Evolutionary conservation across 1,140 invertebrate species (phyloP).

Genomic region (Metaphire vulgaris): DNA sequence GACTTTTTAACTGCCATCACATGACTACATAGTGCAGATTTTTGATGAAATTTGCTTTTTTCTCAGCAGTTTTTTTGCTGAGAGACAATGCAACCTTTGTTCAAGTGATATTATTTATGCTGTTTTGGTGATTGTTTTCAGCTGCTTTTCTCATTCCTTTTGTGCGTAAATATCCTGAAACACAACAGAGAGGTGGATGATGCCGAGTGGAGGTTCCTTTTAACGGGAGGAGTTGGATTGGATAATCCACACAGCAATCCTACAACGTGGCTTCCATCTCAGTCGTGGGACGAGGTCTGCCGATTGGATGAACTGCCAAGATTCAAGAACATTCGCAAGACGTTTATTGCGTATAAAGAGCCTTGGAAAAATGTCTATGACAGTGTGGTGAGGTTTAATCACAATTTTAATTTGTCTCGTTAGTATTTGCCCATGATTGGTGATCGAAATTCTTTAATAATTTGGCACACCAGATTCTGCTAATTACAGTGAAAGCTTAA

Average conservation of each 20-base stretch:
- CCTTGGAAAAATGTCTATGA: slow-evolving; percentile 70
- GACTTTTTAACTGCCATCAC: too few relatives aligned
- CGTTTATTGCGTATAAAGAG: slow-evolving; percentile 54
- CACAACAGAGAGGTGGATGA: slow-evolving; percentile 60
- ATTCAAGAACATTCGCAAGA: slow-evolving; percentile 56
- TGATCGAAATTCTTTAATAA: slow-evolving; percentile 26
- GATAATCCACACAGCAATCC: slow-evolving; percentile 68
- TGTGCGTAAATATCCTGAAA: slow-evolving; percentile 74
- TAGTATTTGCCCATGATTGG: slow-evolving; percentile 47
- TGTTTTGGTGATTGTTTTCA: too few relatives aligned
- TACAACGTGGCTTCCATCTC: slow-evolving; percentile 63
- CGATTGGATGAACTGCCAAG: slow-evolving; percentile 62
- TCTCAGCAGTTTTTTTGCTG: too few relatives aligned
- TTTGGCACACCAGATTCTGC: not conserved
- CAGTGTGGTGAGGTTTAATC: slow-evolving; percentile 35
- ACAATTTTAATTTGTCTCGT: slow-evolving; percentile 50
- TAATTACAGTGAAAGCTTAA: too few relatives aligned
- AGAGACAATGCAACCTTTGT: too few relatives aligned
- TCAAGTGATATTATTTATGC: too few relatives aligned
- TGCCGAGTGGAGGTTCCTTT: slow-evolving; percentile 75
- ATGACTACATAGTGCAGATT: too few relatives aligned
- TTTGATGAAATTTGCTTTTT: too few relatives aligned
- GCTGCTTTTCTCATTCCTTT: slow-evolving; percentile 77
- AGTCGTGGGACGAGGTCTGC: slow-evolving; percentile 78
- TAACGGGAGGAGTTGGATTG: slow-evolving; percentile 78